A percentile compares a stretch with the other conserved stretches of the same genome.
Conservation (phyloP, 1,140 invertebrate species). For the Phymorhynchus buccinoides region DNA sequence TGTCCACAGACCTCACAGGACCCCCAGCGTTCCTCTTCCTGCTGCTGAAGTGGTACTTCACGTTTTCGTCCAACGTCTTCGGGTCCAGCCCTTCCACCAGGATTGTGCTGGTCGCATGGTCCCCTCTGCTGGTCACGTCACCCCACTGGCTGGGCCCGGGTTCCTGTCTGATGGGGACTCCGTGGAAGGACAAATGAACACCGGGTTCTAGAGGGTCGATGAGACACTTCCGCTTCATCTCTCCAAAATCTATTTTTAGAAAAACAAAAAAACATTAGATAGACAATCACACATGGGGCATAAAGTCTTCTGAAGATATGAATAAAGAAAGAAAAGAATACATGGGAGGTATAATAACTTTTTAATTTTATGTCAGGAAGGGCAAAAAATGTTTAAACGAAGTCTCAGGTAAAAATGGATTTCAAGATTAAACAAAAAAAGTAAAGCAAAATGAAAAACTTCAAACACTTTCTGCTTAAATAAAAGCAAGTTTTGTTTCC, state of each 20-base stretch:
- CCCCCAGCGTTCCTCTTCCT: conserved; percentile 25
- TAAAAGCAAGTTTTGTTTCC: no score
- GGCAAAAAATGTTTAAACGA: no score
- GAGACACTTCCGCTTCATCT: background rate
- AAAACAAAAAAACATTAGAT: no score
- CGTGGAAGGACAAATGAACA: background rate
- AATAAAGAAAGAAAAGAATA: background rate
- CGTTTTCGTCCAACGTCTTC: background rate
- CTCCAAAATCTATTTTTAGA: background rate
- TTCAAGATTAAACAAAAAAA: no score
- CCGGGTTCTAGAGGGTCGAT: background rate
- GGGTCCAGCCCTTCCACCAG: background rate
- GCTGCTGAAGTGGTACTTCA: conserved; percentile 20
- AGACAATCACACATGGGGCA: no score
- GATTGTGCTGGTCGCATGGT: background rate
- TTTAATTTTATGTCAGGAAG: no score
- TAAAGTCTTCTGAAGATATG: background rate
- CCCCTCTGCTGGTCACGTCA: background rate
- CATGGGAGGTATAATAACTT: no score
- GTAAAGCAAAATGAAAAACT: no score
- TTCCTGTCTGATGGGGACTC: background rate
- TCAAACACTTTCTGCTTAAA: no score
- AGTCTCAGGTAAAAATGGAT: no score
- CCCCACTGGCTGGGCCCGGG: background rate
- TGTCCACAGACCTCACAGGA: background rate